Evolutionary conservation across 2,113 vertebrate genomes (phyloP), one percentile per base, ranked within the genome.

Genomic region (Atractosteus spatula): DNA sequence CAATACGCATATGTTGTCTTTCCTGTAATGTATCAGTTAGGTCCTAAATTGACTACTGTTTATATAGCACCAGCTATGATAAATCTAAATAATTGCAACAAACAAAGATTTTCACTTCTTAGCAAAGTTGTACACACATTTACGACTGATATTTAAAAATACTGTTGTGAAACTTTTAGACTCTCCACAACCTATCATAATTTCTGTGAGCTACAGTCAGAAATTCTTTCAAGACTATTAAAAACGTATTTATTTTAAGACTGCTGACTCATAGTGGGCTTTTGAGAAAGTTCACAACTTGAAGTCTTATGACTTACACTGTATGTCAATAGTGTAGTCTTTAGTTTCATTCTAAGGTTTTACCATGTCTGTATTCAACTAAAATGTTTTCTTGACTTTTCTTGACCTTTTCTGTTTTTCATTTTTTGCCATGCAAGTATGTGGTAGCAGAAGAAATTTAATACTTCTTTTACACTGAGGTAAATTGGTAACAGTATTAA

Each of bases 311-410:
- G 84, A 78, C 44, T 42, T 66, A 70, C 69, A 51, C 71, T 79
- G 80, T 29, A 29, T 29, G 29, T 89, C 87, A 87, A 86, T 86
- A 80, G 74, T 62, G 13, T 68, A 76, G 84, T 80, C 77, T 87
- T 83, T 79, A 78, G 86, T 89, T 88, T 87, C 85, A 80, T 69
- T 75, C 82, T 86, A 84, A 89, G 78, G 82, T 83, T 85, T 88
- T 78, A 87, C 81, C 76, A 69, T 83, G 79, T 79, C 84, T 79
- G 83, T 89, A 82, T 92, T 89, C 89, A 81, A 82, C 87, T 92
- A 77, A 76, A 76, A 84, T 90, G 90, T 92, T 92, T 90, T 87
- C 87, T 83, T 90, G 89, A 92, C 91, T 90, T 78, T 74, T 63
- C 51, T 7, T 91, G 91, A 92, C 91, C 90, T 88, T 74, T 74